Conservation (phyloP, 2,888 invertebrate species). For the Acleris emargana region DNA sequence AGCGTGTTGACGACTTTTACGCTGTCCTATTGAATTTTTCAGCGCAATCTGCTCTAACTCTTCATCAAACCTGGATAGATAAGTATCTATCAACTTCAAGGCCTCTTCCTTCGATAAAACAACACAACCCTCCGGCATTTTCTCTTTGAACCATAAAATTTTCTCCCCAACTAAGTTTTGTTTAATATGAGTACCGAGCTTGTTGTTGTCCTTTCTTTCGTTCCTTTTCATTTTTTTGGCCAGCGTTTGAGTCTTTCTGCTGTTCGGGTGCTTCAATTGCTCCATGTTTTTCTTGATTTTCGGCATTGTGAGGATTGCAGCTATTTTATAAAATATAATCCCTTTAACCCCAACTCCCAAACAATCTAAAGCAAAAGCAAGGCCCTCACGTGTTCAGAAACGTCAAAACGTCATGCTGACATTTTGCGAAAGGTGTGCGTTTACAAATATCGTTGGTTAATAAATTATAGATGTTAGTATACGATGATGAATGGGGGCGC, state of each 20-base stretch:
- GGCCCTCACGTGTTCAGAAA: conserved; percentile 2
- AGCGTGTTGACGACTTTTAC: conserved; percentile 90
- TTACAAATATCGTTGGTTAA: background rate
- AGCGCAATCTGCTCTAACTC: conserved; percentile 91
- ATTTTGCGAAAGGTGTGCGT: background rate
- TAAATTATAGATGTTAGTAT: background rate
- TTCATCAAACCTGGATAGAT: conserved; percentile 85
- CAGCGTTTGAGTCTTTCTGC: conserved; percentile 90
- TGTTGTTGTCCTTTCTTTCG: conserved; percentile 84
- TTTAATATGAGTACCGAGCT: conserved; percentile 87
- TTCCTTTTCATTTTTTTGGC: conserved; percentile 88
- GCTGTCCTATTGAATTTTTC: conserved; percentile 90
- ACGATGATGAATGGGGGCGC: too few relatives aligned
- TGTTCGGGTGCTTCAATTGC: conserved; percentile 92
- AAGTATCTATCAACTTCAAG: conserved; percentile 83
- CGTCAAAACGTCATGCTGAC: conserved; percentile 1
- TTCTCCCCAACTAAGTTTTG: conserved; percentile 90
- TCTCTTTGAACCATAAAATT: conserved; percentile 89
- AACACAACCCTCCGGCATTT: conserved; percentile 81
- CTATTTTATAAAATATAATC: background rate
- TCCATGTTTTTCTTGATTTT: conserved; percentile 68
- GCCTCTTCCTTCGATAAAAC: conserved; percentile 85
- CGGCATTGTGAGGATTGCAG: conserved; percentile 58
- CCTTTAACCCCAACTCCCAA: background rate
- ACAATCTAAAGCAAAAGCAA: conserved; percentile 1